phyloP scores from a whole-genome alignment of 2,888 invertebrate species.

The Cephalotes varians region DNA sequence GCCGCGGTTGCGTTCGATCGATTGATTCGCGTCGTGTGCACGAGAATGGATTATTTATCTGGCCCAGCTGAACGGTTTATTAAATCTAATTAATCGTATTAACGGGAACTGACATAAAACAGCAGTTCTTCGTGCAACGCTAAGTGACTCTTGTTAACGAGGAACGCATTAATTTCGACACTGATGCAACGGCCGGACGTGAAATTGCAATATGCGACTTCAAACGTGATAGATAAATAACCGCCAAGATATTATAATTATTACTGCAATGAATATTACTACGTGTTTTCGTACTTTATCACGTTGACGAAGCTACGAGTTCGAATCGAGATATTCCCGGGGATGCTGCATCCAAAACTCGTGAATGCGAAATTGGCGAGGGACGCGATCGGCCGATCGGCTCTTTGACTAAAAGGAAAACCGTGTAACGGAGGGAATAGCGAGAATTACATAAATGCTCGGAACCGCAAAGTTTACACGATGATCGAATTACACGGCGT shows the following conservation, averaged over 20 bases:
- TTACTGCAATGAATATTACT: not conserved
- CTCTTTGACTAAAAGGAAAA: constrained; percentile 49
- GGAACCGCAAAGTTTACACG: constrained; percentile 58
- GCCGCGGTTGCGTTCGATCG: constrained; percentile 29
- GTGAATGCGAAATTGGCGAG: constrained; percentile 42
- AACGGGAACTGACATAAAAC: constrained; percentile 5
- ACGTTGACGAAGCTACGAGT: not conserved
- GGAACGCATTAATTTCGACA: constrained; percentile 34
- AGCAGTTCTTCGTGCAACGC: constrained; percentile 14
- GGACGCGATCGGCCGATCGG: constrained; percentile 33
- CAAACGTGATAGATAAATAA: not conserved
- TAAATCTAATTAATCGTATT: constrained; percentile 42
- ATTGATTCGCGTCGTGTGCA: constrained; percentile 22
- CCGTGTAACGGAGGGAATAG: constrained; percentile 36
- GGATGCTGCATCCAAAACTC: constrained; percentile 9
- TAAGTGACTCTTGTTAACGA: constrained; percentile 38
- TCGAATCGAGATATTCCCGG: not conserved
- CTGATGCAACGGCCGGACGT: not conserved
- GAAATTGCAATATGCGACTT: constrained; percentile 16
- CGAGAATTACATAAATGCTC: constrained; percentile 55
- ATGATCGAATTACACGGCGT: constrained; percentile 65
- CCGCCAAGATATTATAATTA: not conserved
- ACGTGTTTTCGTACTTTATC: not conserved
- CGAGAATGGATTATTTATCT: constrained; percentile 37
- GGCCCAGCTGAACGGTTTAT: constrained; percentile 22